Percentiles rank a stretch among this genome's conserved stretches.
phyloP scores from a whole-genome alignment of 1,140 invertebrate genomes.

The Thaumetopoea pityocampa region DNA sequence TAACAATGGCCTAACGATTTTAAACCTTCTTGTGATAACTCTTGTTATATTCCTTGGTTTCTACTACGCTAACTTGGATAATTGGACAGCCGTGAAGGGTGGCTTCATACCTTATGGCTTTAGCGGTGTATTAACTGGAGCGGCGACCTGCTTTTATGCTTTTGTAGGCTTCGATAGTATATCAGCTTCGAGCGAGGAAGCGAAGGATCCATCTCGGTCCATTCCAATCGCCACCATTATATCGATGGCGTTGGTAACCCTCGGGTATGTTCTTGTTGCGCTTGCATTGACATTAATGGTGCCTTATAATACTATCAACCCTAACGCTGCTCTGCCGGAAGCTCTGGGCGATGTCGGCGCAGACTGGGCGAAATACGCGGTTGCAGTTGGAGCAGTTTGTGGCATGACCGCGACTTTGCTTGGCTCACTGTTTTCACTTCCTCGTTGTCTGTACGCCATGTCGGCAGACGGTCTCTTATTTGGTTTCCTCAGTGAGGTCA shows the following conservation, averaged over 20 bases:
- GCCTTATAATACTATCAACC: slow-evolving; percentile 84
- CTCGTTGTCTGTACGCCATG: slow-evolving; percentile 92
- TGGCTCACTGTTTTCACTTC: slow-evolving; percentile 89
- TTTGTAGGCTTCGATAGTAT: slow-evolving; percentile 92
- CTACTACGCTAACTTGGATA: slow-evolving; percentile 85
- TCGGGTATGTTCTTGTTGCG: slow-evolving; percentile 89
- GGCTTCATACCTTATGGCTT: slow-evolving; percentile 91
- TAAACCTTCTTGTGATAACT: slow-evolving; percentile 86
- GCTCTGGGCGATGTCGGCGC: slow-evolving; percentile 85
- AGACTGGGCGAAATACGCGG: slow-evolving; percentile 91
- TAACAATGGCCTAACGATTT: slow-evolving; percentile 87
- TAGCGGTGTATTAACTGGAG: slow-evolving; percentile 85
- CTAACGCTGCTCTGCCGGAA: slow-evolving; percentile 88
- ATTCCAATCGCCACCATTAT: slow-evolving; percentile 89
- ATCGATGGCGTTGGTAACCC: slow-evolving; percentile 87
- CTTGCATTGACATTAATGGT: slow-evolving; percentile 90
- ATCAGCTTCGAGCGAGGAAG: slow-evolving; percentile 91
- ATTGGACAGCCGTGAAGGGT: slow-evolving; percentile 85
- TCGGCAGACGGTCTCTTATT: slow-evolving; percentile 91
- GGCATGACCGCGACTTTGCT: slow-evolving; percentile 93
- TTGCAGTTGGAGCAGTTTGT: slow-evolving; percentile 91
- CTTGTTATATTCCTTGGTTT: slow-evolving; percentile 87
- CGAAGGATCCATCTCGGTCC: slow-evolving; percentile 85
- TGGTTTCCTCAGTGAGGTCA: slow-evolving; percentile 85
- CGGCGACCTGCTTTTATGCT: slow-evolving; percentile 93